These are phyloP conservation scores for Tipula vernalis DNA, from an alignment of 2,888 invertebrate genomes.

Conservation along the genomic window DNA sequence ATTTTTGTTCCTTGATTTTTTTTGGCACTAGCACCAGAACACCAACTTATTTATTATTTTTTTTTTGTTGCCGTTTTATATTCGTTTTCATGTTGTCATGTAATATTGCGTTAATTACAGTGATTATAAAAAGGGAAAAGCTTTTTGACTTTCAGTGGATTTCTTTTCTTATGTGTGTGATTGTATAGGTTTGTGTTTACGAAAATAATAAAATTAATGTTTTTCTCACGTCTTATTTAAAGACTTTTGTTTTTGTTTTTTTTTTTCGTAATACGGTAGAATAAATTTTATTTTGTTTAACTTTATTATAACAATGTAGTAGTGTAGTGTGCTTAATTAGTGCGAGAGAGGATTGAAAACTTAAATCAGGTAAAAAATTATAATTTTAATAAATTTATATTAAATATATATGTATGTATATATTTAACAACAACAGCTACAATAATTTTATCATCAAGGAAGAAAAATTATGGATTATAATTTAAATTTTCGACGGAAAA, in stretches of 20 bases:
- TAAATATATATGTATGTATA: not conserved
- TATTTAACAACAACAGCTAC: not conserved
- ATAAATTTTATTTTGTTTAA: not conserved
- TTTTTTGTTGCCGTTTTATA: not conserved
- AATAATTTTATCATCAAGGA: not conserved
- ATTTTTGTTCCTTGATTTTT: not conserved
- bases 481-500: not conserved
- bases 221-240: not conserved
- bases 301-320: not conserved
- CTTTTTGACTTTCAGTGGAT: not conserved
- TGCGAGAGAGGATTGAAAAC: not conserved
- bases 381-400: not conserved
- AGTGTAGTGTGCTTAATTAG: not conserved
- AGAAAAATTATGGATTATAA: not conserved
- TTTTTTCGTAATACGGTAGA: not conserved
- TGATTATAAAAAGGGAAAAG: not conserved
- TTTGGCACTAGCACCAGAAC: not conserved
- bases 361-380: not conserved
- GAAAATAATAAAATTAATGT: not conserved
- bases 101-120: constrained; percentile 4
- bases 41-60: not conserved
- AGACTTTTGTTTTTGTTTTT: not conserved
- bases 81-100: not conserved
- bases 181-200: not conserved
- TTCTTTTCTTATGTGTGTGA: not conserved